Conservation (phyloP, 2,113 vertebrate genomes). For the Oostethus manadensis region DNA sequence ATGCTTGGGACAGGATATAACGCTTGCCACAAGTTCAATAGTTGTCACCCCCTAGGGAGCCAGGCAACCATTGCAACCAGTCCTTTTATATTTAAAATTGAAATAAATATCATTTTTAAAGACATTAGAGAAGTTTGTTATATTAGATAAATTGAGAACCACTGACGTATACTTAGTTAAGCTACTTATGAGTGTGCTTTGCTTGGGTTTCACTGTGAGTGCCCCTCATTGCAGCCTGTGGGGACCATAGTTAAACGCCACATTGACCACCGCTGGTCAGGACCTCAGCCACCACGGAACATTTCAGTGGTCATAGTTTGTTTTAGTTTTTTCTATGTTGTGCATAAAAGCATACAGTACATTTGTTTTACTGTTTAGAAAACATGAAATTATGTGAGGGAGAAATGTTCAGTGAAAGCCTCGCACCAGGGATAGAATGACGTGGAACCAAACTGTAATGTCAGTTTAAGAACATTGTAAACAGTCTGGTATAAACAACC, state of each 20-base stretch:
- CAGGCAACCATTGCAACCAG: no score
- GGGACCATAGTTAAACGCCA: conserved; percentile 47
- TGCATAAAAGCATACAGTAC: conserved; percentile 36
- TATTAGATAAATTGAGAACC: no score
- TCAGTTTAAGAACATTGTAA: conserved; percentile 16
- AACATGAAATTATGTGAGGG: conserved; percentile 38
- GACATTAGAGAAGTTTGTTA: no score
- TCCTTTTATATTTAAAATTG: no score
- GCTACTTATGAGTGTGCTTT: not conserved
- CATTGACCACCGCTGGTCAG: conserved; percentile 51
- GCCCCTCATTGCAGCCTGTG: conserved; percentile 45
- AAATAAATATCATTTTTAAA: no score
- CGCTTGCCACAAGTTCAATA: no score
- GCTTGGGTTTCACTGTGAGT: conserved; percentile 27
- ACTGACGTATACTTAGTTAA: no score
- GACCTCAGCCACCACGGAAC: conserved; percentile 43
- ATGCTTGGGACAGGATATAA: no score
- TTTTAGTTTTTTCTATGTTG: conserved; percentile 24
- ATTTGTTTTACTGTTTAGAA: conserved; percentile 36
- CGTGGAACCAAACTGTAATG: conserved; percentile 12
- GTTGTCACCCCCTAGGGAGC: no score
- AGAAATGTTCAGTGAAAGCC: conserved; percentile 17
- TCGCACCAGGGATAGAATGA: conserved; percentile 7
- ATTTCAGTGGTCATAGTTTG: conserved; percentile 36
- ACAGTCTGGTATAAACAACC: conserved; percentile 12